phyloP scores from a whole-genome alignment of 2,797 vertebrate genomes.

The Geotria australis region DNA sequence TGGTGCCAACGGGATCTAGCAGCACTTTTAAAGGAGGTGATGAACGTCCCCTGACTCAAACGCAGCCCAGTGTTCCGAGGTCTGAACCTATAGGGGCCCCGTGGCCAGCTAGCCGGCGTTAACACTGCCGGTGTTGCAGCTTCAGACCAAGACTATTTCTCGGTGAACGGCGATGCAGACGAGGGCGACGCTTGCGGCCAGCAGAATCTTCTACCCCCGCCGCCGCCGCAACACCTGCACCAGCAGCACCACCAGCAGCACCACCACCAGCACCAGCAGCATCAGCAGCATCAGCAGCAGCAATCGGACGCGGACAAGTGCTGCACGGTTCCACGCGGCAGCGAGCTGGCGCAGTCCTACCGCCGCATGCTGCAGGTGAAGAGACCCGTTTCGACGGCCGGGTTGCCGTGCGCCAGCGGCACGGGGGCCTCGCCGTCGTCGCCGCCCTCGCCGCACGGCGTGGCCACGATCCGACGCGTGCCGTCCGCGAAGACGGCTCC shows the following conservation, averaged over 20 bases:
- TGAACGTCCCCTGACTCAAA: too few species aligned
- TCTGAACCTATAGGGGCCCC: too few species aligned
- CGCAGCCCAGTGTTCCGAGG: too few species aligned
- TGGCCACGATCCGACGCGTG: constrained; percentile 73
- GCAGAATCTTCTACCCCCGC: too few species aligned
- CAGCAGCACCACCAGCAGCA: too few species aligned
- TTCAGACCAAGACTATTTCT: constrained; percentile 83
- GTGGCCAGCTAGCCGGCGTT: too few species aligned
- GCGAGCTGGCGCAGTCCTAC: constrained; percentile 85
- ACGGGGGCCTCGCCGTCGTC: constrained; percentile 14
- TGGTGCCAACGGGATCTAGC: too few species aligned
- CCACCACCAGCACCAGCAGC: too few species aligned
- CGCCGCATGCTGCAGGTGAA: constrained; percentile 90
- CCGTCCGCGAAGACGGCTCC: constrained; percentile 77
- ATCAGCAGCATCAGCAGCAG: not conserved
- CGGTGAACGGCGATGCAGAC: constrained; percentile 60
- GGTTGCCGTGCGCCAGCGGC: constrained; percentile 27
- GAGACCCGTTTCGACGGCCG: constrained; percentile 62
- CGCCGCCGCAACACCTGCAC: too few species aligned
- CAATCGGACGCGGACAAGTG: constrained; percentile 67
- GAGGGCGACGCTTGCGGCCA: constrained; percentile 12
- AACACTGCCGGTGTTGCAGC: constrained; percentile 9
- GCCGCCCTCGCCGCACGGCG: constrained; percentile 32
- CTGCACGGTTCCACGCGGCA: constrained; percentile 77
- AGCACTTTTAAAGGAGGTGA: too few species aligned